phyloP scores from a whole-genome alignment of 2,113 vertebrate genomes.

The Malurus cyaneus region DNA sequence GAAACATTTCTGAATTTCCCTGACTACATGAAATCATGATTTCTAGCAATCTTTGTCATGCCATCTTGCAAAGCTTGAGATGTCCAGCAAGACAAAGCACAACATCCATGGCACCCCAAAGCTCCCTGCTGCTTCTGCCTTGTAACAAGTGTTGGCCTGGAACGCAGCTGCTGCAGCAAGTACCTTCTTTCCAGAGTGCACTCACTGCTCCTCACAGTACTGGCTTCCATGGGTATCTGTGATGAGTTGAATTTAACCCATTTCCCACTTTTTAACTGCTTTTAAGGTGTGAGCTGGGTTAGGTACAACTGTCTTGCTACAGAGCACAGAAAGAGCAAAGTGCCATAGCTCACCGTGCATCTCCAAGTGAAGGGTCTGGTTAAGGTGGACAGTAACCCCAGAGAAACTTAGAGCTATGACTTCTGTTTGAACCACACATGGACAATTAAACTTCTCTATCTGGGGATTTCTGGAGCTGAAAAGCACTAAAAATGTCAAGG shows the following conservation, averaged over 20 bases:
- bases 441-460: background rate
- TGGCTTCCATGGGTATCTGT: background rate
- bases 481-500: background rate
- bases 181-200: background rate
- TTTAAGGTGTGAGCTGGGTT: background rate
- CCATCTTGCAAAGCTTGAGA: background rate
- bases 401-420: background rate
- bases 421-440: background rate
- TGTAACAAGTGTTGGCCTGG: background rate
- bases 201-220: background rate
- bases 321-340: background rate
- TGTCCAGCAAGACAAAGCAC: background rate
- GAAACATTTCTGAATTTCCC: background rate
- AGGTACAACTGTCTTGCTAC: background rate
- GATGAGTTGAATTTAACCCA: background rate
- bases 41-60: background rate
- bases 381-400: background rate
- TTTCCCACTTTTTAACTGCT: background rate
- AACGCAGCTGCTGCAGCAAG: background rate
- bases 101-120: background rate
- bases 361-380: background rate
- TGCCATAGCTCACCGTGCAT: accelerated
- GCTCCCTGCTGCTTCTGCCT: background rate
- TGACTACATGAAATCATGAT: background rate
- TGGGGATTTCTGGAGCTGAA: background rate